Evolutionary conservation across 1,140 invertebrate genomes (phyloP).

Genomic region (Acyrthosiphon pisum): DNA sequence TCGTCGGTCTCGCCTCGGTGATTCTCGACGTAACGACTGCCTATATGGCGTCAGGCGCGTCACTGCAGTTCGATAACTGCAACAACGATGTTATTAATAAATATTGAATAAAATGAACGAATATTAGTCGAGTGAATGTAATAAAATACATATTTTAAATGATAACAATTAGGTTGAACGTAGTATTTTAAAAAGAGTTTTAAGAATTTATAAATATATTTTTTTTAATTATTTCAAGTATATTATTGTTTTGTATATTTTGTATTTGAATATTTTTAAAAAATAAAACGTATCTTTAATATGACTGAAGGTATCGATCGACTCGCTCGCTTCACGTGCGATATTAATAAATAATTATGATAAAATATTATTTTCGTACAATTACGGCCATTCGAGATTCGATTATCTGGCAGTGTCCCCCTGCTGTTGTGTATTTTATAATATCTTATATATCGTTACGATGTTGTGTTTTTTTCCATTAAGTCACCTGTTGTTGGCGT

Average conservation of each 20-base stretch:
- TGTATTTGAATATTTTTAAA: too few species aligned
- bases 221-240: too few species aligned
- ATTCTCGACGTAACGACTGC: not conserved
- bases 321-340: not conserved
- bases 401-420: not conserved
- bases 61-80: not conserved
- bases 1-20: not conserved
- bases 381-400: not conserved
- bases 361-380: not conserved
- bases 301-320: not conserved
- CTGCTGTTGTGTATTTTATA: not conserved
- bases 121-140: too few species aligned
- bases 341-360: not conserved
- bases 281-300: too few species aligned
- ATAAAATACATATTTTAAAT: not conserved
- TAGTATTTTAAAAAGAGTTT: not conserved
- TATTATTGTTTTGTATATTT: too few species aligned
- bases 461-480: not conserved
- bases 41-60: not conserved
- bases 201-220: not conserved
- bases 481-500: not conserved
- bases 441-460: not conserved
- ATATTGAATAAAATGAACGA: not conserved
- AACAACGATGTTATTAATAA: not conserved
- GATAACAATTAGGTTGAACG: not conserved